phyloP scores from a whole-genome alignment of 2,797 vertebrate species.

The Setipinna tenuifilis region DNA sequence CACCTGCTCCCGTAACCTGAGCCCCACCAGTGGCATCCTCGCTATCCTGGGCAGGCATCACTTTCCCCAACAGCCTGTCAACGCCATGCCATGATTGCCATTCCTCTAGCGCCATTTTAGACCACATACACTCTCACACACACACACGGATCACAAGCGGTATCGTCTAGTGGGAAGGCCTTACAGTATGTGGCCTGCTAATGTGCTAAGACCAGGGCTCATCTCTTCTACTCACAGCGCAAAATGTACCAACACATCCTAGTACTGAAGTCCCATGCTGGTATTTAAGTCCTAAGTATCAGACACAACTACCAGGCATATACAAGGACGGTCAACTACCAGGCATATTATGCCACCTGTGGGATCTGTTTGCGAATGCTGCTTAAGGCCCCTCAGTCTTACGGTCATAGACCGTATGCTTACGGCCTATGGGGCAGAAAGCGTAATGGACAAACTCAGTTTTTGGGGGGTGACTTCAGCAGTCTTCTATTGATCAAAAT shows the following conservation, averaged over 20 bases:
- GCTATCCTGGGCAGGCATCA: conserved; percentile 41
- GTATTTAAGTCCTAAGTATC: background rate
- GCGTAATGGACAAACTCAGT: background rate
- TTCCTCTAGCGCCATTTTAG: conserved; percentile 35
- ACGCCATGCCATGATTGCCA: conserved; percentile 38
- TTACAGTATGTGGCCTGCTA: background rate
- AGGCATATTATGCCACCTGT: background rate
- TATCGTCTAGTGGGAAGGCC: background rate
- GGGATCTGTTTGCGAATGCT: background rate
- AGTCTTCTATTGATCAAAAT: background rate
- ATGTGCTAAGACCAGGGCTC: background rate
- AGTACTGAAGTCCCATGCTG: background rate
- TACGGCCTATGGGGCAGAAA: background rate
- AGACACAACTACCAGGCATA: background rate
- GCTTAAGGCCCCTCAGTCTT: too few species aligned
- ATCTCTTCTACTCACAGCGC: background rate
- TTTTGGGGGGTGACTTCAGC: background rate
- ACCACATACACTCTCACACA: background rate
- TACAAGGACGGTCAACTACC: too few species aligned
- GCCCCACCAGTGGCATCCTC: conserved; percentile 35
- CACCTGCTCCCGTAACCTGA: conserved; percentile 25
- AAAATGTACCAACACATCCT: background rate
- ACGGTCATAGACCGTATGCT: too few species aligned
- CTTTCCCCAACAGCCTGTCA: conserved; percentile 37
- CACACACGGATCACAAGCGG: background rate